phyloP scores from a whole-genome alignment of 2,888 invertebrate genomes.

The Cancer borealis region DNA sequence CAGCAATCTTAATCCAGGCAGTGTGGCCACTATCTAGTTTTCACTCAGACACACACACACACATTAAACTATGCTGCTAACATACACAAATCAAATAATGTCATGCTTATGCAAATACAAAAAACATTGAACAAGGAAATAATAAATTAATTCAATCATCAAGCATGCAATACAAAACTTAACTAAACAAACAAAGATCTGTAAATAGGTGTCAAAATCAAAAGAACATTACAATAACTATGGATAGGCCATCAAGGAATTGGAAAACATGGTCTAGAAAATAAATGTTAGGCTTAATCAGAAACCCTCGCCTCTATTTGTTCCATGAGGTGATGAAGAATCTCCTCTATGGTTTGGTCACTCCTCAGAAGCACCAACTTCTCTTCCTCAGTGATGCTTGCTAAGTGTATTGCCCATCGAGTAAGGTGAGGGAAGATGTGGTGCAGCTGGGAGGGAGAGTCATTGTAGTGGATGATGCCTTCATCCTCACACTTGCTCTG shows the following conservation, averaged over 20 bases:
- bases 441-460: neutral
- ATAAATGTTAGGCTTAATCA: neutral
- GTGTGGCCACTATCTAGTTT: too few relatives aligned
- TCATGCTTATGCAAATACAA: neutral
- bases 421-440: slow-evolving; percentile 42
- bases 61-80: neutral
- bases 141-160: neutral
- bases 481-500: too few relatives aligned
- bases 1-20: too few relatives aligned
- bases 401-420: slow-evolving; percentile 55
- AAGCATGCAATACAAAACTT: neutral
- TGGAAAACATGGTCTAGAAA: neutral
- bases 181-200: neutral
- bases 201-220: neutral
- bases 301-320: neutral
- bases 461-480: neutral
- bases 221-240: neutral
- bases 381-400: slow-evolving; percentile 51
- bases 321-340: slow-evolving; percentile 50
- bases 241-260: neutral
- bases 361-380: neutral
- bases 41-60: too few relatives aligned
- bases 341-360: slow-evolving; percentile 3
- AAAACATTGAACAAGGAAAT: neutral
- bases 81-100: neutral